Percentiles rank a stretch among this genome's conserved stretches.
Conservation (phyloP, 2,113 vertebrate species). For the Gnathonemus echidnorhynchus region DNA sequence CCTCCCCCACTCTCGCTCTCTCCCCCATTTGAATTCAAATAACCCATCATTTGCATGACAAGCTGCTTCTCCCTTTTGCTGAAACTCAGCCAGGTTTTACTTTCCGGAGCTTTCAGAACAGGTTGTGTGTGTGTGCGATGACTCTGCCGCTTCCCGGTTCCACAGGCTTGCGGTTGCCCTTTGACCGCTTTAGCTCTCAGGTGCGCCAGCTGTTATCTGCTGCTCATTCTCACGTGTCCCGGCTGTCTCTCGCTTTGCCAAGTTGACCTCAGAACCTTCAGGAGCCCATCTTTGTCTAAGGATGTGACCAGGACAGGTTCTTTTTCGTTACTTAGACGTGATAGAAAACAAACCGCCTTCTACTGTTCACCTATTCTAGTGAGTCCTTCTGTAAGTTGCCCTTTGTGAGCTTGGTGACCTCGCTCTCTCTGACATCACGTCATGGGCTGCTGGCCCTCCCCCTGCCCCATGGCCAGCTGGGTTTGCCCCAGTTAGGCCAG, state of each 20-base stretch:
- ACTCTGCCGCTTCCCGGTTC: not conserved
- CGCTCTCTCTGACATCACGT: not conserved
- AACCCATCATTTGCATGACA: not conserved
- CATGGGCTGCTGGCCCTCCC: not conserved
- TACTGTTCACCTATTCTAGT: no score
- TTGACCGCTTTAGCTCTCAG: not conserved
- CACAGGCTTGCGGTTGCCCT: not conserved
- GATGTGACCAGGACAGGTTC: not conserved
- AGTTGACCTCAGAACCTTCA: not conserved
- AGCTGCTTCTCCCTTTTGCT: not conserved
- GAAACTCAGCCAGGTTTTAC: not conserved
- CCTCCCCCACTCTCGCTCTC: not conserved
- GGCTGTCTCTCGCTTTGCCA: not conserved
- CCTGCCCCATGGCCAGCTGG: not conserved
- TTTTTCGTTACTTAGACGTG: constrained; percentile 11
- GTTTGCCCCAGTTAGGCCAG: not conserved
- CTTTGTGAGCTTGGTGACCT: not conserved
- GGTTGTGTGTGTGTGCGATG: not conserved
- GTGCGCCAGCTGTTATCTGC: not conserved
- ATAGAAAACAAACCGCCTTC: not conserved
- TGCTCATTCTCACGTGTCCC: not conserved
- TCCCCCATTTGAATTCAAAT: not conserved
- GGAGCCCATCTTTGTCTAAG: not conserved
- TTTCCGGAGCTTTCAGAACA: constrained; percentile 4
- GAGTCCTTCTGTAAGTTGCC: not conserved